phyloP scores from a whole-genome alignment of 2,888 invertebrate genomes.

The Autographa pulchrina region DNA sequence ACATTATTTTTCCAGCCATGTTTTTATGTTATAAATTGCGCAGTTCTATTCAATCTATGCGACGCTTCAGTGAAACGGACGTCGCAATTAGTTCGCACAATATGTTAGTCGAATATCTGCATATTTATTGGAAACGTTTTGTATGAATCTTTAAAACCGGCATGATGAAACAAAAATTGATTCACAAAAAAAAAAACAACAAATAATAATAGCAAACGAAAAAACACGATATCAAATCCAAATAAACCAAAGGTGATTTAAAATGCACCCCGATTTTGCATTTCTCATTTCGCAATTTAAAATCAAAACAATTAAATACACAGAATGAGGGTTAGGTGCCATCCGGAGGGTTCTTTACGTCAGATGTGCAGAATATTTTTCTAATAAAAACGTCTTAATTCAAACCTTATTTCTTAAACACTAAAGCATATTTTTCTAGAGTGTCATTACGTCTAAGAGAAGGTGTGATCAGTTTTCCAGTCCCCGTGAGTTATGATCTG shows the following conservation, averaged over 20 bases:
- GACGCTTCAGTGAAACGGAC: conserved; percentile 67
- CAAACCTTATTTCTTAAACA: conserved; percentile 36
- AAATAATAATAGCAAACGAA: conserved; percentile 42
- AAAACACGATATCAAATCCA: conserved; percentile 30
- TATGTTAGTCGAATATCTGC: conserved; percentile 70
- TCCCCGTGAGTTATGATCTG: conserved; percentile 81
- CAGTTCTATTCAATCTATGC: conserved; percentile 64
- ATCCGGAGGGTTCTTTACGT: conserved; percentile 78
- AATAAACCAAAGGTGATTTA: conserved; percentile 58
- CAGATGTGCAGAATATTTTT: conserved; percentile 73
- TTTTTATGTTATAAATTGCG: conserved; percentile 65
- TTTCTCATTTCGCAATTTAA: conserved; percentile 78
- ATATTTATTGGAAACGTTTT: conserved; percentile 70
- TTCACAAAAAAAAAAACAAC: conserved; percentile 51
- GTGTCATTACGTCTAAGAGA: conserved; percentile 49
- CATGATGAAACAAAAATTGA: conserved; percentile 42
- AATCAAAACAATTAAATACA: conserved; percentile 87
- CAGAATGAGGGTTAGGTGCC: conserved; percentile 76
- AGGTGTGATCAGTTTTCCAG: conserved; percentile 75
- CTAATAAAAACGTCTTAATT: conserved; percentile 35
- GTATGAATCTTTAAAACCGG: conserved; percentile 47
- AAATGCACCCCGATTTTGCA: conserved; percentile 79
- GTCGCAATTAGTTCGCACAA: conserved; percentile 72
- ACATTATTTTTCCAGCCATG: conserved; percentile 31
- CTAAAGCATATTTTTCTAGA: conserved; percentile 63